Conservation (phyloP, 2,888 invertebrate genomes). For the Brassicogethes aeneus region DNA sequence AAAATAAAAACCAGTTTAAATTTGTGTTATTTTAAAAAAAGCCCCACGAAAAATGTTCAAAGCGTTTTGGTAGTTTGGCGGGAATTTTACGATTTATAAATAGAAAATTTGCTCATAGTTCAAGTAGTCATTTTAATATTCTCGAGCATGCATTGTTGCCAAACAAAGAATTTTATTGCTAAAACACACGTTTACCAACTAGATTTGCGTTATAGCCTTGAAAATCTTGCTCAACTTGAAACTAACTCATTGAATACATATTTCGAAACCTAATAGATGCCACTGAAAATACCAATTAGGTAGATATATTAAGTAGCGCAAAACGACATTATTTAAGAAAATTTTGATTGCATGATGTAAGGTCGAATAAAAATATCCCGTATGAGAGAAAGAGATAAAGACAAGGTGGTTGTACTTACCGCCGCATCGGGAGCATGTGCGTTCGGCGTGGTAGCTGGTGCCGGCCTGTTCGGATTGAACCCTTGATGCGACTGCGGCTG, state of each 20-base stretch:
- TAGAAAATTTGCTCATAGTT: not conserved
- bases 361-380: too few relatives aligned
- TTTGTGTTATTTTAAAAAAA: too few relatives aligned
- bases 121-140: not conserved
- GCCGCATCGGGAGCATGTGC: conserved; percentile 67
- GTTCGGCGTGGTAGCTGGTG: conserved; percentile 69
- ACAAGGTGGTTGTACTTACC: conserved; percentile 54
- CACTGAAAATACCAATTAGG: too few relatives aligned
- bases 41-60: too few relatives aligned
- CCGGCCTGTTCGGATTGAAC: conserved; percentile 57
- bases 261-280: too few relatives aligned
- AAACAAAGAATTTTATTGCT: not conserved
- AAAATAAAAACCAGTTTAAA: too few relatives aligned
- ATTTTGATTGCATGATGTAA: too few relatives aligned
- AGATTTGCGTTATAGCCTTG: not conserved
- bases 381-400: too few relatives aligned
- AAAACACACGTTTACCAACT: not conserved
- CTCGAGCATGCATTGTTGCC: not conserved
- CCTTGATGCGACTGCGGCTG: conserved; percentile 44
- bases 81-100: not conserved
- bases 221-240: too few relatives aligned
- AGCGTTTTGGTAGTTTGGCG: not conserved
- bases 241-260: too few relatives aligned
- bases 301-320: too few relatives aligned
- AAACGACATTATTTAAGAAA: too few relatives aligned